phyloP scores from a whole-genome alignment of 2,888 invertebrate genomes.

The Caenorhabditis virilis region DNA sequence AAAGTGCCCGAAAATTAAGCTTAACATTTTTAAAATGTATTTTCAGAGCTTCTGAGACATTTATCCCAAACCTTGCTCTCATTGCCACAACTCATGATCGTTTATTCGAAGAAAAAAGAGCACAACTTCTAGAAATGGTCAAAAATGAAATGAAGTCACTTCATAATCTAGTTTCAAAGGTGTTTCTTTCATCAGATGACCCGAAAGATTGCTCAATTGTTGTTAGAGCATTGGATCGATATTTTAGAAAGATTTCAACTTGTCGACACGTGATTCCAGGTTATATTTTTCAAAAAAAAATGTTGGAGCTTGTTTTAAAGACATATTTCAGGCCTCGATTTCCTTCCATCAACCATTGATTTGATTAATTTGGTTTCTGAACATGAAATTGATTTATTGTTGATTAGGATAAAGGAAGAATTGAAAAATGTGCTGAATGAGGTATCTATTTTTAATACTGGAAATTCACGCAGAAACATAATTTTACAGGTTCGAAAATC shows the following conservation, averaged over 20 bases:
- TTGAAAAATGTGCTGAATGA: conserved; percentile 42
- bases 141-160: conserved; percentile 34
- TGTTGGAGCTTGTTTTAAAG: no score
- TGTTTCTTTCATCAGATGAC: conserved; percentile 48
- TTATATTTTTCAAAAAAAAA: no score
- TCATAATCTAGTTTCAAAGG: conserved; percentile 33
- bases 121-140: conserved; percentile 19
- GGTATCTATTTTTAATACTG: no score
- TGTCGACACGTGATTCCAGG: conserved; percentile 43
- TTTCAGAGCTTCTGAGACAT: conserved; percentile 62
- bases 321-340: conserved; percentile 54
- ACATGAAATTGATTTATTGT: conserved; percentile 59
- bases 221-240: conserved; percentile 66
- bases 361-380: conserved; percentile 53
- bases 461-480: no score
- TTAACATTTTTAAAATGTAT: no score
- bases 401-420: conserved; percentile 43
- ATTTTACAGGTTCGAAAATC: conserved; percentile 38
- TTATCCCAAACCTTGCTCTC: conserved; percentile 63
- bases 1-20: no score
- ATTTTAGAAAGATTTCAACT: conserved; percentile 62
- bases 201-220: conserved; percentile 61
- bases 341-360: conserved; percentile 44
- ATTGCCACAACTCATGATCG: conserved; percentile 56
- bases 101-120: conserved; percentile 37